Evolutionary conservation across 2,113 vertebrate species (phyloP), one percentile per base, ranked within the genome.

Genomic region (Plotosus lineatus): DNA sequence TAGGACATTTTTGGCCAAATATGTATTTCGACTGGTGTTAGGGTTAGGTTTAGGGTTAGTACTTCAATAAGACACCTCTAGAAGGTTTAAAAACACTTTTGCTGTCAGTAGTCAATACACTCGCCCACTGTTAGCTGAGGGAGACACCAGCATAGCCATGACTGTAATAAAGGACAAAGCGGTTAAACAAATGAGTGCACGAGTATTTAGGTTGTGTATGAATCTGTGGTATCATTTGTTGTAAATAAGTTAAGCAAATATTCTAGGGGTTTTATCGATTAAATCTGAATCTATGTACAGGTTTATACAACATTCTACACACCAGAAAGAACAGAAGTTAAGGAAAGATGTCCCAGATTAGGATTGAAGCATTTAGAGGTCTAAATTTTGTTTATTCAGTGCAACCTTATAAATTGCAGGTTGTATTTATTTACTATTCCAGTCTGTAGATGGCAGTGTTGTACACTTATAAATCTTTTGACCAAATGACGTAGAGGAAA

Each of bases 361-460:
- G 1, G 26, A 14, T 65, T 66, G 10, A 68, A n/a, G 65, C 31
- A 36, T 36, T 36, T 63, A 9, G 36, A 15, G 28, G 56, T 68
- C 10, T 28, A 1, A 44, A 44, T 69, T 44, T 23, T 14, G 3
- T 46, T 14, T 0, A 69, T 69, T 46, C 6, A 46, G 31, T 5
- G n/a, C 40, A 38, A 51, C 21, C 19, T 48, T 66, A n/a, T n/a
- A n/a, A n/a, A n/a, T 28, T 6, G 6, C 3, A 26, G 50, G 36
- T 4, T 56, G 11, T 55, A 12, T 28, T 6, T 3, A 40, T 0
- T 38, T 40, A n/a, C 51, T 7, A 19, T 68, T 60, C 44, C 75
- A 19, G 12, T 72, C 85, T 72, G 55, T 73, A 86, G 85, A 81
- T 82, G 85, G 85, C 85, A 84, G 75, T 81, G 75, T 84, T 84